phyloP scores from a whole-genome alignment of 1,140 invertebrate genomes.

The Drosophila simulans region DNA sequence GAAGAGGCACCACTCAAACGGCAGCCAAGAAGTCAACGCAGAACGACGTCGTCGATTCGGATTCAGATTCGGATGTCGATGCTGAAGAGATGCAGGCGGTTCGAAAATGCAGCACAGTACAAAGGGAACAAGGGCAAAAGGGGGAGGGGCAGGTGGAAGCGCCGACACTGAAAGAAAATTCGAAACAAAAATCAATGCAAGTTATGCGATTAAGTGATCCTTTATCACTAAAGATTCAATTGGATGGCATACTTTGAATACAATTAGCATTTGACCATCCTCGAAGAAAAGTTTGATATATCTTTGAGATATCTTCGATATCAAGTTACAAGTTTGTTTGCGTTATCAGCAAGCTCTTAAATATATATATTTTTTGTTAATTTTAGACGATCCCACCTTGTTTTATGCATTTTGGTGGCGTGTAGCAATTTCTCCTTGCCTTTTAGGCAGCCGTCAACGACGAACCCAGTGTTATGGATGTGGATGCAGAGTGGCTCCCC shows the following conservation, averaged over 20 bases:
- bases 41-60: slow-evolving; percentile 41
- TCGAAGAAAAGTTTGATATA: too few species aligned
- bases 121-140: background rate
- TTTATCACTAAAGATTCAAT: too few species aligned
- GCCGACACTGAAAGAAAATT: background rate
- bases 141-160: background rate
- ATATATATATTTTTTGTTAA: background rate
- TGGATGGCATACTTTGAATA: too few species aligned
- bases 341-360: too few species aligned
- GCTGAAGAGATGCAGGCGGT: slow-evolving; percentile 73
- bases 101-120: slow-evolving; percentile 11
- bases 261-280: too few species aligned
- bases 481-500: slow-evolving; percentile 12
- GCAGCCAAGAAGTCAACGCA: slow-evolving; percentile 66
- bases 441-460: slow-evolving; percentile 55
- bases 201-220: background rate
- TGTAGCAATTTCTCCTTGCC: slow-evolving; percentile 25
- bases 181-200: background rate
- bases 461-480: slow-evolving; percentile 28
- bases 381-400: too few species aligned
- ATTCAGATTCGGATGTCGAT: slow-evolving; percentile 51
- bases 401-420: background rate
- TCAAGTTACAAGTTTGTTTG: too few species aligned
- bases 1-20: slow-evolving; percentile 53
- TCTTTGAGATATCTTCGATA: too few species aligned